phyloP scores from a whole-genome alignment of 1,140 invertebrate genomes.

The Drosophila asahinai region DNA sequence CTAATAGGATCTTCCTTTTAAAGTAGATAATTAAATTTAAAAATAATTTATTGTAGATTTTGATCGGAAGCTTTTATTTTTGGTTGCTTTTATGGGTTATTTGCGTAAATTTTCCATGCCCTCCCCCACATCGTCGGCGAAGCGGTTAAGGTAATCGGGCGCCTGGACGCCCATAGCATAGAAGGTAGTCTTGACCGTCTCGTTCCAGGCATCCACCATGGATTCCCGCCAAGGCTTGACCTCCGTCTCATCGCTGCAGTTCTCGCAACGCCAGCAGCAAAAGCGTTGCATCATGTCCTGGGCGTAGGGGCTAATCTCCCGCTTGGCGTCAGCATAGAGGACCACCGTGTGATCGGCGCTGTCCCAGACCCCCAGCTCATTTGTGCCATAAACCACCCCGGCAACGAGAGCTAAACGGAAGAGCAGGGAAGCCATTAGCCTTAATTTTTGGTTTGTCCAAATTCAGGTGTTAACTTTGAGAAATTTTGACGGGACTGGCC shows the following conservation, averaged over 20 bases:
- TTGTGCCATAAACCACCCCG: constrained; percentile 20
- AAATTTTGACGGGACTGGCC: constrained; percentile 12
- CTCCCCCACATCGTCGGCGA: constrained; percentile 18
- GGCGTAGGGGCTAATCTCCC: constrained; percentile 14
- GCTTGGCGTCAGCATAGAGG: constrained; percentile 10
- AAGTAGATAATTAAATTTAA: too few species aligned
- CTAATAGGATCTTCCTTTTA: not conserved
- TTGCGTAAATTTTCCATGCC: not conserved
- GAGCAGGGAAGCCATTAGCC: constrained; percentile 18
- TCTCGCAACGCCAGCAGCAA: constrained; percentile 22
- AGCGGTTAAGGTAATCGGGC: constrained; percentile 17
- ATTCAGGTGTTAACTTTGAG: not conserved
- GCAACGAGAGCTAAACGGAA: constrained; percentile 36
- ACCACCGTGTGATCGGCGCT: constrained; percentile 1
- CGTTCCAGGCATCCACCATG: constrained; percentile 45
- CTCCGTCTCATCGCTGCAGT: not conserved
- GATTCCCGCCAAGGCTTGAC: constrained; percentile 40
- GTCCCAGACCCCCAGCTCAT: constrained; percentile 33
- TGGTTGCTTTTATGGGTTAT: not conserved
- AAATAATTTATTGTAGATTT: not conserved
- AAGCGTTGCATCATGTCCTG: constrained; percentile 13
- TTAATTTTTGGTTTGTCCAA: not conserved
- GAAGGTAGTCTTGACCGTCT: constrained; percentile 33
- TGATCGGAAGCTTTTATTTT: not conserved
- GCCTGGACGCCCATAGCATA: not conserved